Evolutionary conservation across 2,888 invertebrate genomes (phyloP).

Genomic region (Ischnus inquisitorius): DNA sequence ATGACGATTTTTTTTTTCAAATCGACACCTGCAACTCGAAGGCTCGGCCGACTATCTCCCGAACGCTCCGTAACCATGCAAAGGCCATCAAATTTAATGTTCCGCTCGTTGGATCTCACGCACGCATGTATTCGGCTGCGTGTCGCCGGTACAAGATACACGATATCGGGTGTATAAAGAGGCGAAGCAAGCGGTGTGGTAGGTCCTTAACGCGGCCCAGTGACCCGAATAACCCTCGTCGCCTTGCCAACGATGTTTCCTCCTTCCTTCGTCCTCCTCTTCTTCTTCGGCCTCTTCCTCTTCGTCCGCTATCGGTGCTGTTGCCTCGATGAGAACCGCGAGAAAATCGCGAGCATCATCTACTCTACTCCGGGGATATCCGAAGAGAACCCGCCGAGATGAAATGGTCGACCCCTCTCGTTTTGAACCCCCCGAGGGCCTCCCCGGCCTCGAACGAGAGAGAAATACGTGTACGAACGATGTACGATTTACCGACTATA

Average conservation of each 20-base stretch:
- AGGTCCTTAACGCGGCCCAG: slow-evolving; percentile 81
- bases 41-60: slow-evolving; percentile 25
- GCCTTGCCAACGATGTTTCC: slow-evolving; percentile 59
- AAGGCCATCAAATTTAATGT: slow-evolving; percentile 60
- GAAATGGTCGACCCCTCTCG: slow-evolving; percentile 48
- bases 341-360: slow-evolving; percentile 36
- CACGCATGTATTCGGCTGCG: slow-evolving; percentile 17
- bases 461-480: slow-evolving; percentile 57
- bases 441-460: slow-evolving; percentile 64
- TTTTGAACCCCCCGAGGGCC: slow-evolving; percentile 64
- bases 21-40: slow-evolving; percentile 46
- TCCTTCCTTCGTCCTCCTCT: slow-evolving; percentile 30
- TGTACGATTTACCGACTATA: slow-evolving; percentile 13
- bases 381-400: slow-evolving; percentile 26
- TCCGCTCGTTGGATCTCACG: slow-evolving; percentile 44
- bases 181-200: slow-evolving; percentile 57
- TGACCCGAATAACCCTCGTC: slow-evolving; percentile 82
- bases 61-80: not conserved
- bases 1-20: not conserved
- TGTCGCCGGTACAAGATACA: slow-evolving; percentile 3
- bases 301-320: not conserved
- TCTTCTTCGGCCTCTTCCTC: slow-evolving; percentile 11
- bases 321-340: slow-evolving; percentile 2
- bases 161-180: slow-evolving; percentile 23
- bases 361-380: slow-evolving; percentile 10